phyloP scores from a whole-genome alignment of 2,113 vertebrate species.

The Electrona antarctica region DNA sequence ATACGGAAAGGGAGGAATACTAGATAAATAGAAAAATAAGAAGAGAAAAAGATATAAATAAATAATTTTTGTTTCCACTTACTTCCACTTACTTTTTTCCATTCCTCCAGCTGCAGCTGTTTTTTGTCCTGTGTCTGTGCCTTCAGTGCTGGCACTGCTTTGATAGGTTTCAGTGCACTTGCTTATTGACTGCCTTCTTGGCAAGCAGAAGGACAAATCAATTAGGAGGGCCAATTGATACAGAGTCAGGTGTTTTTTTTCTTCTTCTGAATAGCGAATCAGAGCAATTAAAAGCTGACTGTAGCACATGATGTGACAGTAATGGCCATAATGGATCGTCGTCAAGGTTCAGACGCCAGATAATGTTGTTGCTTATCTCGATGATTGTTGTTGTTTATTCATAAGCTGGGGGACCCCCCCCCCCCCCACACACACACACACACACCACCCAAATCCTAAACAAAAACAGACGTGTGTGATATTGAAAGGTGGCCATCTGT shows the following conservation, averaged over 20 bases:
- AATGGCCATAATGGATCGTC: slow-evolving; percentile 73
- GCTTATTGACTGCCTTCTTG: slow-evolving; percentile 63
- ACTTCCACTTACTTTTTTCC: slow-evolving; percentile 5
- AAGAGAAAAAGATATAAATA: neutral
- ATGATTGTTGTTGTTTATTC: slow-evolving; percentile 75
- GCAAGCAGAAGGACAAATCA: slow-evolving; percentile 70
- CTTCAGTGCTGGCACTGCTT: slow-evolving; percentile 45
- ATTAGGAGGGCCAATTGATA: slow-evolving; percentile 68
- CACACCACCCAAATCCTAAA: slow-evolving; percentile 48
- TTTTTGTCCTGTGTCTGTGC: slow-evolving; percentile 49
- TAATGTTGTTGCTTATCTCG: slow-evolving; percentile 75
- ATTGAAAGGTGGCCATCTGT: slow-evolving; percentile 79
- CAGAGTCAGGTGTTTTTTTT: slow-evolving; percentile 33
- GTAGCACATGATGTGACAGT: slow-evolving; percentile 71
- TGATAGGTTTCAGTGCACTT: slow-evolving; percentile 64
- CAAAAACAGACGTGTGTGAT: slow-evolving; percentile 72
- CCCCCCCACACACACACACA: neutral
- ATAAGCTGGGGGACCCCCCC: slow-evolving; percentile 55
- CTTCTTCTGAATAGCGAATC: slow-evolving; percentile 61
- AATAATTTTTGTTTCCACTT: slow-evolving; percentile 27
- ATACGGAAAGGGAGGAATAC: no score
- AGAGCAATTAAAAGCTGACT: slow-evolving; percentile 72
- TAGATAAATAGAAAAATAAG: no score
- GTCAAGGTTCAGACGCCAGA: slow-evolving; percentile 72
- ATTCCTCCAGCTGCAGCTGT: slow-evolving; percentile 35